Evolutionary conservation across 2,888 invertebrate genomes (phyloP).

Genomic region (Cantharis flavilabris): DNA sequence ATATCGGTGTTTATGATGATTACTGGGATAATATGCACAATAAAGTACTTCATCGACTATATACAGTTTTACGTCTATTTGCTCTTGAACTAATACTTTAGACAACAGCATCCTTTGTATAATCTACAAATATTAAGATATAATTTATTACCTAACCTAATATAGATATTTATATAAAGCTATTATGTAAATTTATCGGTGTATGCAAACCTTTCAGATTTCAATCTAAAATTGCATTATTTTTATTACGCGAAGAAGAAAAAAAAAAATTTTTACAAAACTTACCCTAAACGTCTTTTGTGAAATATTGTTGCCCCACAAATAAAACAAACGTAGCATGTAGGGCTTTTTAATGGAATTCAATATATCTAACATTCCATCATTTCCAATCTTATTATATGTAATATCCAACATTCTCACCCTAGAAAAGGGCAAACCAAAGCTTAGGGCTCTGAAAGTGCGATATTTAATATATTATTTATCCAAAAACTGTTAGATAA

Average conservation of each 20-base stretch:
- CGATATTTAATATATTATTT: background rate
- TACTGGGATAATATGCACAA: constrained; percentile 53
- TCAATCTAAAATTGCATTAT: background rate
- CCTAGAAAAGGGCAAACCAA: constrained; percentile 62
- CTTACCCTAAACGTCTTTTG: constrained; percentile 47
- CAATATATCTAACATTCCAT: constrained; percentile 60
- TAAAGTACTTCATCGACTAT: constrained; percentile 49
- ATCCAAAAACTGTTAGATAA: background rate
- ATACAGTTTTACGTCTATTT: constrained; percentile 56
- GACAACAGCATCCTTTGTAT: constrained; percentile 53
- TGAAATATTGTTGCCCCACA: constrained; percentile 56
- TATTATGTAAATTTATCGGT: background rate
- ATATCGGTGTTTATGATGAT: constrained; percentile 61
- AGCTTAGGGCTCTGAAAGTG: constrained; percentile 56
- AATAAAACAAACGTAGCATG: constrained; percentile 48
- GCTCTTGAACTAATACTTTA: constrained; percentile 52
- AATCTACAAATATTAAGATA: constrained; percentile 43
- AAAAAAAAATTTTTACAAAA: background rate
- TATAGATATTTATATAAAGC: background rate
- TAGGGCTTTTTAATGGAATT: constrained; percentile 62
- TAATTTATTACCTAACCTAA: constrained; percentile 2
- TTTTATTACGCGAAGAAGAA: background rate
- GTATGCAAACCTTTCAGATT: background rate
- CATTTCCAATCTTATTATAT: constrained; percentile 61
- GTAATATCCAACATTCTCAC: constrained; percentile 63